Base-by-base conservation (phyloP, 2,888 invertebrate genomes). In the Nesidiocoris tenuis region DNA sequence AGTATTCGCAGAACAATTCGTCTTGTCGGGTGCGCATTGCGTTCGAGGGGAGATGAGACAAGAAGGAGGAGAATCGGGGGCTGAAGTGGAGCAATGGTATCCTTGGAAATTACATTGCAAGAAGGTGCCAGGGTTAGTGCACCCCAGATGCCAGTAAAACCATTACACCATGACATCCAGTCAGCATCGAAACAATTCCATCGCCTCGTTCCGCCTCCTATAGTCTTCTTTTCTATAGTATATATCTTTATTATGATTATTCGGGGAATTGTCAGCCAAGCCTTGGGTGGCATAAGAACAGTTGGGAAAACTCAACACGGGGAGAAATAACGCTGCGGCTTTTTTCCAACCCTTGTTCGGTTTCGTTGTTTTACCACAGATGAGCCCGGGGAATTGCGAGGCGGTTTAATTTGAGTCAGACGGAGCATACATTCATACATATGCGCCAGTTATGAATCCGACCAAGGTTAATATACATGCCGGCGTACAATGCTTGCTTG, bases 231-330 rank as follows among this genome's bases (percentile, higher is more conserved):
- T 39, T 12, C 39, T 39, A 39, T 17, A 21, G 57, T 59, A 59
- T 68, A 68, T 68, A 59, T 68, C 68, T 68, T 68, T 68, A 79
- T 80, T 80, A 80, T 79, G 80, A 80, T 80, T 80, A 80, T 80
- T 80, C 71, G 80, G 80, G 80, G 80, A 80, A 76, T 78, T 74
- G 74, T 68, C 68, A 24, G 21, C 23, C 12, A 67, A 23, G 68
- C 23, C 19, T 25, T 25, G 17, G 18, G 17, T 9, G 17, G 64
- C 21, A 21, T 19, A 68, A 68, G 59, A 68, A 22, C 68, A 68
- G 68, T 68, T 68, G 68, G 16, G 57, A 23, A 39, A 39, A 39
- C 39, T 39, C 39, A 12, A 23, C 56, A 17, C 21, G 68, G 1
- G n/a, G 17, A 68, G 56, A 56, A 55, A 22, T 22, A 68, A 24